These are phyloP conservation scores for Chloromyia formosa DNA, from an alignment of 2,888 invertebrate species.

Conservation along the genomic window DNA sequence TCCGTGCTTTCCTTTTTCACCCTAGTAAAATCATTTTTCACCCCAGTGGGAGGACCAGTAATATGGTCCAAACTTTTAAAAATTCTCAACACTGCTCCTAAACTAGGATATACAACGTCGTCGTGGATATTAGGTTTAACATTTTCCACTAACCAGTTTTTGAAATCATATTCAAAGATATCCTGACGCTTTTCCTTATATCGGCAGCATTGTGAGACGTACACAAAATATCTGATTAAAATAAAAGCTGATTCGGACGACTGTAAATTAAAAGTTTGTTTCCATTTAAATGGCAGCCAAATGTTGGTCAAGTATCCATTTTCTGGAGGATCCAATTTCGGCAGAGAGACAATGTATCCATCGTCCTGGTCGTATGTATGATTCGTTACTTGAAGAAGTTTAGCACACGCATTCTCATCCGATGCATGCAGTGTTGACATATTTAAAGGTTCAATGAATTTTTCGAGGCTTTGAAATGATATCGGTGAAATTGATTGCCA, in stretches of 20 bases:
- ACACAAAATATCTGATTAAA: slow-evolving; percentile 58
- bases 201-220: slow-evolving; percentile 58
- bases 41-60: neutral
- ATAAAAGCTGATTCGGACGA: slow-evolving; percentile 56
- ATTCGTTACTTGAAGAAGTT: slow-evolving; percentile 24
- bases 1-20: neutral
- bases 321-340: slow-evolving; percentile 56
- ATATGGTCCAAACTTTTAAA: slow-evolving; percentile 53
- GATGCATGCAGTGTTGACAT: neutral
- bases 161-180: slow-evolving; percentile 57
- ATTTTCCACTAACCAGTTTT: slow-evolving; percentile 58
- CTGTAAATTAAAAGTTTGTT: slow-evolving; percentile 58
- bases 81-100: slow-evolving; percentile 59
- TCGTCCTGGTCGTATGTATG: slow-evolving; percentile 50
- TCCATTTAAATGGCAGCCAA: slow-evolving; percentile 59
- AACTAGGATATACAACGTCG: slow-evolving; percentile 60
- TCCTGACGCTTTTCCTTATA: slow-evolving; percentile 56
- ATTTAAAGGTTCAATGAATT: slow-evolving; percentile 54
- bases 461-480: slow-evolving; percentile 54
- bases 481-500: slow-evolving; percentile 55
- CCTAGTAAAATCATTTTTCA: neutral
- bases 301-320: slow-evolving; percentile 56
- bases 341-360: slow-evolving; percentile 59
- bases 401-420: slow-evolving; percentile 54
- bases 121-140: slow-evolving; percentile 58